Conservation (phyloP, 2,113 vertebrate species). For the Salvelinus namaycush region DNA sequence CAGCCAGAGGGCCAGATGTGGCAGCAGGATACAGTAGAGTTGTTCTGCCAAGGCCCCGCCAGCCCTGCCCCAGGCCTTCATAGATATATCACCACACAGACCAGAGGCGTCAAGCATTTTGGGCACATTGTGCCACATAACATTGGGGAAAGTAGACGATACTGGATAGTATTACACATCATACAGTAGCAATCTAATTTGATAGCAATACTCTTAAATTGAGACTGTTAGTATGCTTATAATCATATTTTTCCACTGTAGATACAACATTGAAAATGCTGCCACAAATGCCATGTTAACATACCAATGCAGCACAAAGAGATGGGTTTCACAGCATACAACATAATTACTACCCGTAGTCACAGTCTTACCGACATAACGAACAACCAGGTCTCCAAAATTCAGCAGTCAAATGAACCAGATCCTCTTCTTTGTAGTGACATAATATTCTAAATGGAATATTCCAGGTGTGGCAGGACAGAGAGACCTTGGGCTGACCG, state of each 20-base stretch:
- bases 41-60: not conserved
- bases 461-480: not conserved
- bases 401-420: constrained; percentile 7
- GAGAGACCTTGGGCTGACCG: constrained; percentile 1
- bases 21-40: not conserved
- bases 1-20: constrained; percentile 7
- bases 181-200: too few species aligned
- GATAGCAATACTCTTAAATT: too few species aligned
- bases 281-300: not conserved
- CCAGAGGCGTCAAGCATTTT: too few species aligned
- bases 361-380: not conserved
- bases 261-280: not conserved
- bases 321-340: too few species aligned
- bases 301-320: not conserved
- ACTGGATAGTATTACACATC: too few species aligned
- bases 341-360: too few species aligned
- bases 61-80: too few species aligned
- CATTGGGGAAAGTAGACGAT: too few species aligned
- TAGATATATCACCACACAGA: too few species aligned
- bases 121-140: too few species aligned
- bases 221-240: too few species aligned
- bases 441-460: constrained; percentile 3
- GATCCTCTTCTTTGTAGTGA: not conserved
- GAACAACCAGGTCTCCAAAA: not conserved
- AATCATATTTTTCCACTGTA: too few species aligned